Conservation (phyloP, 2,113 vertebrate genomes). For the Rhinichthys klamathensis region DNA sequence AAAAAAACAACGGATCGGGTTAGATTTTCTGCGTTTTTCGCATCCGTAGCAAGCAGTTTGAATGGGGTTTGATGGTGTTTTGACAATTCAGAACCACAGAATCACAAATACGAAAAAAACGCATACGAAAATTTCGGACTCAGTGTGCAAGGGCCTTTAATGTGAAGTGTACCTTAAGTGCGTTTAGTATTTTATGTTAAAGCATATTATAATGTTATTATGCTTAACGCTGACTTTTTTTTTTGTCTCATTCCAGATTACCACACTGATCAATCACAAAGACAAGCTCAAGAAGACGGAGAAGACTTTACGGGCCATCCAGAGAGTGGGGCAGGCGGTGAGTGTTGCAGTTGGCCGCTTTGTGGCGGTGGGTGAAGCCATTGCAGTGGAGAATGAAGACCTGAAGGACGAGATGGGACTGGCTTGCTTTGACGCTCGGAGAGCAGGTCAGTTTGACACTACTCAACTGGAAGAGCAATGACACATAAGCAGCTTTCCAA, state of each 20-base stretch:
- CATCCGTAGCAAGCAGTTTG: no score
- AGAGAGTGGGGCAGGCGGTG: constrained; percentile 93
- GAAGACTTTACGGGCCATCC: constrained; percentile 91
- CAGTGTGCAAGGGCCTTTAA: no score
- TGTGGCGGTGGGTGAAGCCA: constrained; percentile 94
- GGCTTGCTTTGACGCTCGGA: constrained; percentile 91
- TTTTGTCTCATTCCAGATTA: constrained; percentile 83
- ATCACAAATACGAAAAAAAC: no score
- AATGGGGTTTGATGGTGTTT: no score
- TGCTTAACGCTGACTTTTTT: neutral
- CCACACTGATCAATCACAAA: constrained; percentile 97
- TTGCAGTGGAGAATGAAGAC: constrained; percentile 92
- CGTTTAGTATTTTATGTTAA: no score
- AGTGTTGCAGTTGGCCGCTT: constrained; percentile 93
- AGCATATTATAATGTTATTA: neutral
- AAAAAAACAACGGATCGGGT: no score
- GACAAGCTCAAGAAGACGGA: constrained; percentile 95
- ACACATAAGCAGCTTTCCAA: neutral
- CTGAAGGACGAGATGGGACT: constrained; percentile 94
- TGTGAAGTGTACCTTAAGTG: no score
- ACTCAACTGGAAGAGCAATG: neutral
- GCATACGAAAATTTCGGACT: no score
- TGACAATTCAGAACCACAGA: no score
- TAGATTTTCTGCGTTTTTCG: no score
- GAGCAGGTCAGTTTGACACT: constrained; percentile 81